Evolutionary conservation across 1,140 invertebrate genomes (phyloP), one percentile per base, ranked within the genome.

Genomic region (Psilanteris sp.): DNA sequence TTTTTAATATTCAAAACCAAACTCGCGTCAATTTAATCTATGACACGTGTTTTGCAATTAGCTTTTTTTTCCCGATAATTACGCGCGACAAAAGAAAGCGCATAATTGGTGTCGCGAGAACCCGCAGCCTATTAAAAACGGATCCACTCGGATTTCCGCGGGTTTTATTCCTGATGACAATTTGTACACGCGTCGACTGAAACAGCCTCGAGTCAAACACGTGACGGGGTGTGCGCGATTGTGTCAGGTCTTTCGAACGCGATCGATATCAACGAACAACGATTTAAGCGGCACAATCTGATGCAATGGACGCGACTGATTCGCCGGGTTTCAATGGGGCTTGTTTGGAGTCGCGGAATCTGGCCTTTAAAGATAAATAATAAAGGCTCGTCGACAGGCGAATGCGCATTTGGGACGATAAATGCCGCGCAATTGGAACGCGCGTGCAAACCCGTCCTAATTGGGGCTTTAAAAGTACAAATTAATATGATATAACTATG

Each of bases 141-240:
- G 15, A 72, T 57, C 48, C 29, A 18, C 14, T 46, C 11, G 68
- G 48, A 72, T 57, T 57, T 22, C 3, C 32, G 31, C 24, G 34
- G 59, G 37, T 78, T 74, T 79, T 79, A 77, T 79, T 71, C 43
- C 29, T 64, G 62, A 57, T 70, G 31, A 67, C 71, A 61, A 66
- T 61, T 74, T 67, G 71, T 71, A 78, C 52, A 64, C 50, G 55
- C 32, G 72, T 24, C 24, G 8, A 10, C n/a, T 9, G 11, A 62
- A 62, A 62, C 48, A 62, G 57, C 18, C 31, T 41, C 48, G 46
- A 55, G 71, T 68, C 43, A 43, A 55, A 64, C 50, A 68, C 57
- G 64, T 46, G 55, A 67, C 55, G 59, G 36, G 34, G 18, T 1
- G 6, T 16, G 7, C 26, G 29, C 39, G 31, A 68, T 75, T 67